A percentile compares a stretch with the other conserved stretches of the same genome.
Evolutionary conservation across 1,140 invertebrate genomes (phyloP).

Genomic region (Trinorchestia longiramus): DNA sequence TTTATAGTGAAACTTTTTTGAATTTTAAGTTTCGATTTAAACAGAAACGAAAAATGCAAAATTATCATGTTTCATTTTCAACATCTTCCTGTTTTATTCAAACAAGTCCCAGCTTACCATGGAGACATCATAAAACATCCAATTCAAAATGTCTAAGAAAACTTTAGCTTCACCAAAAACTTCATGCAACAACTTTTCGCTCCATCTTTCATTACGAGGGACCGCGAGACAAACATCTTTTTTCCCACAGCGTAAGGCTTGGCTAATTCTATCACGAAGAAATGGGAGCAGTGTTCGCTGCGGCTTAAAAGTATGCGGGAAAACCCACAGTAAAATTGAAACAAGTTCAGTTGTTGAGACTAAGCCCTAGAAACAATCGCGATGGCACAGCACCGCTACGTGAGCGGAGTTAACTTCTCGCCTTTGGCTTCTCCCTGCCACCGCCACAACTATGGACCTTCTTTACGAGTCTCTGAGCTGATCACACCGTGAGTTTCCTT

Average conservation of each 20-base stretch:
- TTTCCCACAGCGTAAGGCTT: neutral
- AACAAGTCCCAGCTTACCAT: neutral
- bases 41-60: neutral
- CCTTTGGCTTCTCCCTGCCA: neutral
- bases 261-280: constrained; percentile 34
- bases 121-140: neutral
- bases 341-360: constrained; percentile 28
- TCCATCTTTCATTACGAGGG: constrained; percentile 16
- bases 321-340: constrained; percentile 30
- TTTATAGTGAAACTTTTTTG: too few relatives aligned
- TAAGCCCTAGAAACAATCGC: constrained; percentile 25
- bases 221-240: neutral
- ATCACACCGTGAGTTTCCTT: neutral
- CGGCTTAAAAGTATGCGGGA: constrained; percentile 11
- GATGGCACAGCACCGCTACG: neutral
- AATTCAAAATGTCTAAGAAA: neutral
- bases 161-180: neutral
- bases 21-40: neutral
- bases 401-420: constrained; percentile 19
- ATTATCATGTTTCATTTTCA: neutral
- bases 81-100: neutral
- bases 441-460: neutral
- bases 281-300: constrained; percentile 5
- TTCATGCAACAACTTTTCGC: constrained; percentile 16
- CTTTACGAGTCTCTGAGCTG: neutral